Percentiles rank a stretch among this genome's conserved stretches.
Conservation (phyloP, 2,797 vertebrate genomes). For the Crypturellus tataupa region DNA sequence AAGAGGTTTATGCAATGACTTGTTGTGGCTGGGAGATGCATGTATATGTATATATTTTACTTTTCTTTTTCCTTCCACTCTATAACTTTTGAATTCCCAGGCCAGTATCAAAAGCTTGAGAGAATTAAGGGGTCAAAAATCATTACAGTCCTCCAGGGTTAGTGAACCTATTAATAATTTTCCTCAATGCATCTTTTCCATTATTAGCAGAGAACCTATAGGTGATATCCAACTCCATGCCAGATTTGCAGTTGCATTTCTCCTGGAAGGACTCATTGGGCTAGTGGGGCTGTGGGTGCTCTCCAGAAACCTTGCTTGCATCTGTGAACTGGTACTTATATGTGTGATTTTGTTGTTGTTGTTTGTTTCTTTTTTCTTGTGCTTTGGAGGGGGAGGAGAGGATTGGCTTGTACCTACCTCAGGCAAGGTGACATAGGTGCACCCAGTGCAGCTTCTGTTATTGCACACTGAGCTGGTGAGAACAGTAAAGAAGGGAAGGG, state of each 20-base stretch:
- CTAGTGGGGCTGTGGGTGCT: not conserved
- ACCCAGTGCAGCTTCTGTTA: not conserved
- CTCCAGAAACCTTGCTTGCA: not conserved
- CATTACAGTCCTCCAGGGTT: not conserved
- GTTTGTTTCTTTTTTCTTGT: not conserved
- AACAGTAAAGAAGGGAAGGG: not conserved
- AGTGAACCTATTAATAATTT: not conserved
- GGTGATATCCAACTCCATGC: not conserved
- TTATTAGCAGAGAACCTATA: not conserved
- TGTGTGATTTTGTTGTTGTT: not conserved
- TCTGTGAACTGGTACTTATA: not conserved
- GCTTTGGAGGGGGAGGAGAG: no score
- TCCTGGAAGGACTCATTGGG: rapidly evolving
- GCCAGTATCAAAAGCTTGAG: not conserved
- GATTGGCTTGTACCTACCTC: not conserved
- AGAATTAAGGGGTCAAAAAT: not conserved
- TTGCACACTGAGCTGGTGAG: not conserved
- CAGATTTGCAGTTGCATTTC: not conserved
- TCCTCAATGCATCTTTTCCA: not conserved
- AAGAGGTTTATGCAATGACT: not conserved
- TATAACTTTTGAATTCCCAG: not conserved
- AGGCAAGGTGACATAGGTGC: rapidly evolving
- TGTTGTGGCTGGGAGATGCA: not conserved
- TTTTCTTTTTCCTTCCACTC: not conserved
- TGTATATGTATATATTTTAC: not conserved